Evolutionary conservation across 2,113 vertebrate species (phyloP).

Genomic region (Toxotes chatareus): DNA sequence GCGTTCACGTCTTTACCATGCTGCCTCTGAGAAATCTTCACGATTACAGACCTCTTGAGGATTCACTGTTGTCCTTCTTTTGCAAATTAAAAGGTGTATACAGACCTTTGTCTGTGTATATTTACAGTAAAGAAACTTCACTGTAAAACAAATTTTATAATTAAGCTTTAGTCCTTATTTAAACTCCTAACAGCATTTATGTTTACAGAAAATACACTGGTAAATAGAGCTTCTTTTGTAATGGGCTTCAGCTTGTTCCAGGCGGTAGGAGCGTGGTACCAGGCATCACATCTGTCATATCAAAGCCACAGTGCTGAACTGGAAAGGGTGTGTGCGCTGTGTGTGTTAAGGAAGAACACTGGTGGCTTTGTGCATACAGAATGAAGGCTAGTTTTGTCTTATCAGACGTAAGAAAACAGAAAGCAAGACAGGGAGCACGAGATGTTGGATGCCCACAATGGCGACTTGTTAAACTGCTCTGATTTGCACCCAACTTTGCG

Average conservation of each 20-base stretch:
- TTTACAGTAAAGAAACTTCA: background rate
- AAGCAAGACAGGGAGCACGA: background rate
- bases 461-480: background rate
- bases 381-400: slow-evolving; percentile 65
- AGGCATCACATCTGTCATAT: slow-evolving; percentile 65
- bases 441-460: background rate
- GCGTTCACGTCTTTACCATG: background rate
- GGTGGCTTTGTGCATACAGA: slow-evolving; percentile 71
- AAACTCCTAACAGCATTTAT: background rate
- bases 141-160: background rate
- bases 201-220: background rate
- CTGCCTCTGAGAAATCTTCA: background rate
- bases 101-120: too few species aligned
- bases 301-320: slow-evolving; percentile 49
- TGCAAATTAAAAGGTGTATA: too few species aligned
- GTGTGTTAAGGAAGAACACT: slow-evolving; percentile 66
- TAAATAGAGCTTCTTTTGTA: slow-evolving; percentile 60
- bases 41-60: too few species aligned
- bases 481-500: background rate
- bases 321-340: slow-evolving; percentile 4
- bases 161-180: background rate
- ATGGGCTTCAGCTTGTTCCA: slow-evolving; percentile 50
- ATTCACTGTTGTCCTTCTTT: too few species aligned
- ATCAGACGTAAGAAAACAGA: slow-evolving; percentile 3
- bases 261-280: slow-evolving; percentile 64